Conservation (phyloP, 2,888 invertebrate species). For the Adineta ricciae region DNA sequence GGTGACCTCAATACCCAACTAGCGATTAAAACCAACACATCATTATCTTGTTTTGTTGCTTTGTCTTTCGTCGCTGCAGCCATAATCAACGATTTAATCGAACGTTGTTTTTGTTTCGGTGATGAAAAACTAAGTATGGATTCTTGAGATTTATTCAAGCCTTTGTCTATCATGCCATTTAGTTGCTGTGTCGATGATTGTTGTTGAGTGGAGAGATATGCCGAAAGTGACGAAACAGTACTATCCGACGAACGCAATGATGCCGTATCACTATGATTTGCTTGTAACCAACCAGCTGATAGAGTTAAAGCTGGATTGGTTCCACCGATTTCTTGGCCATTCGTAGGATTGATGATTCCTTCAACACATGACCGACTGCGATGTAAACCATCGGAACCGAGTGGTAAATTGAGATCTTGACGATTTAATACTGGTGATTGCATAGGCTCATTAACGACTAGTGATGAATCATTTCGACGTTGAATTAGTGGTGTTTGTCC, state of each 20-base stretch:
- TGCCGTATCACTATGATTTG: not conserved
- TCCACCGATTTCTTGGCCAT: not conserved
- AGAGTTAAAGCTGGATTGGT: not conserved
- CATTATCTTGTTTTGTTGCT: slow-evolving; percentile 22
- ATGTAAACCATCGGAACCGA: not conserved
- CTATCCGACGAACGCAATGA: not conserved
- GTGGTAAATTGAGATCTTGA: not conserved
- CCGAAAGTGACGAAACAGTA: not conserved
- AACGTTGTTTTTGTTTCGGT: not conserved
- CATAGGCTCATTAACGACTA: not conserved
- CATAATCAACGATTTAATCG: not conserved
- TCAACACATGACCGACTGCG: not conserved
- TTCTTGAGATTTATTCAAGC: not conserved
- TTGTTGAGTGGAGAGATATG: not conserved
- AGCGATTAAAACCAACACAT: slow-evolving; percentile 25
- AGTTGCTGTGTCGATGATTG: not conserved
- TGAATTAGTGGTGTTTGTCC: not conserved
- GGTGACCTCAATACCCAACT: slow-evolving; percentile 31
- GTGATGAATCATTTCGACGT: not conserved
- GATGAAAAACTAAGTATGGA: not conserved
- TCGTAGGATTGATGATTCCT: not conserved
- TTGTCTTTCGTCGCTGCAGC: not conserved
- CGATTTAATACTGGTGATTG: not conserved
- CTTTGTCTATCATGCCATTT: not conserved
- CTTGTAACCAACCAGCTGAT: not conserved